Percentiles rank a stretch among this genome's conserved stretches.
phyloP scores from a whole-genome alignment of 2,113 vertebrate species.

The Hippocampus comes region DNA sequence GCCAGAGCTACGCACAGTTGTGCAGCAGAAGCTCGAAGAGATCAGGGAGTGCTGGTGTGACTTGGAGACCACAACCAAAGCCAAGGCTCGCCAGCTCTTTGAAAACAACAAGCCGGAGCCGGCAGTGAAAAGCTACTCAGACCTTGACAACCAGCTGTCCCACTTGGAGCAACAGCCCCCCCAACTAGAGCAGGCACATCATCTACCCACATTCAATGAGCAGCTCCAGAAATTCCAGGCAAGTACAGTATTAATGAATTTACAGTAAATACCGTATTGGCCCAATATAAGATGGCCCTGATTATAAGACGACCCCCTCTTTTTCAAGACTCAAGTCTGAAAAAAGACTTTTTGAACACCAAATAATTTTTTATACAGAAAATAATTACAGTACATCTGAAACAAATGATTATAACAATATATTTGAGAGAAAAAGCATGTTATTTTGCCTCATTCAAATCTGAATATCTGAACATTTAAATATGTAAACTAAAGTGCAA shows the following conservation, averaged over 20 bases:
- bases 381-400: too few species aligned
- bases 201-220: slow-evolving; percentile 86
- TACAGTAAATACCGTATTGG: neutral
- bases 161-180: slow-evolving; percentile 80
- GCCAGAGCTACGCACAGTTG: slow-evolving; percentile 80
- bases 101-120: slow-evolving; percentile 86
- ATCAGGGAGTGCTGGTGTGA: slow-evolving; percentile 83
- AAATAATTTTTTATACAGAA: too few species aligned
- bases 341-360: too few species aligned
- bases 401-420: too few species aligned
- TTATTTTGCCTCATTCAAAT: too few species aligned
- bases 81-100: slow-evolving; percentile 86
- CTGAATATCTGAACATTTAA: too few species aligned
- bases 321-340: too few species aligned
- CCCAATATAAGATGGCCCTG: too few species aligned
- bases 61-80: slow-evolving; percentile 85
- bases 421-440: too few species aligned
- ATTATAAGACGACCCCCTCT: too few species aligned
- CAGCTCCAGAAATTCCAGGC: slow-evolving; percentile 89
- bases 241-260: neutral
- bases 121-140: slow-evolving; percentile 80
- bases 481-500: too few species aligned
- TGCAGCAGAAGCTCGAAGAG: slow-evolving; percentile 80
- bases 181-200: slow-evolving; percentile 81
- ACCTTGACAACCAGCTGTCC: slow-evolving; percentile 77